Evolutionary conservation across 1,140 invertebrate genomes (phyloP).

Genomic region (Dreissena rostriformis): DNA sequence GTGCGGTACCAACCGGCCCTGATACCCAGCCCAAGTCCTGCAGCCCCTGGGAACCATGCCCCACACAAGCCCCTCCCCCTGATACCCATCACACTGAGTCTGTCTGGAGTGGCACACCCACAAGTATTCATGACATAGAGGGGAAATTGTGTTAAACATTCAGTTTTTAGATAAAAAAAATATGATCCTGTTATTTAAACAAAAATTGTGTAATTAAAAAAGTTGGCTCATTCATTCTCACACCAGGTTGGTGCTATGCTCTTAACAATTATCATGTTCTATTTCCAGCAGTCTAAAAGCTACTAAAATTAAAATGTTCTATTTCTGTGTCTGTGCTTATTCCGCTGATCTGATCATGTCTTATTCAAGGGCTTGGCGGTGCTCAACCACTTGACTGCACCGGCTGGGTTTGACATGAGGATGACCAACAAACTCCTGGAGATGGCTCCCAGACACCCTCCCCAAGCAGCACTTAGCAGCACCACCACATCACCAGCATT

Average conservation of each 20-base stretch:
- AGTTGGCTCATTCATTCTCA: no score
- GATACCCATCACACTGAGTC: constrained; percentile 40
- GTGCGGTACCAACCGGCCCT: constrained; percentile 29
- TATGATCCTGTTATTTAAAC: no score
- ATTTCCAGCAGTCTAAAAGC: no score
- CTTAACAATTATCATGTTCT: no score
- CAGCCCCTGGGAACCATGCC: neutral
- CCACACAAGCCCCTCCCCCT: neutral
- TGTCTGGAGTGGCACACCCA: constrained; percentile 11
- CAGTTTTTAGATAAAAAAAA: no score
- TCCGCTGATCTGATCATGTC: no score
- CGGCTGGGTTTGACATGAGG: constrained; percentile 40
- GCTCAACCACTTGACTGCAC: constrained; percentile 14
- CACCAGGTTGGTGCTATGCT: no score
- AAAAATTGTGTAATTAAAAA: no score
- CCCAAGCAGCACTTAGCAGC: neutral
- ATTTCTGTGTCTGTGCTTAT: no score
- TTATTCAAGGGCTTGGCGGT: neutral
- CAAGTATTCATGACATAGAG: neutral
- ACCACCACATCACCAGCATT: neutral
- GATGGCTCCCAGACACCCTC: neutral
- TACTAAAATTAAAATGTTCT: no score
- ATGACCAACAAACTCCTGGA: constrained; percentile 29
- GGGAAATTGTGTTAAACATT: no score
- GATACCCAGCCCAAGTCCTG: constrained; percentile 71